Conservation (phyloP, 2,113 vertebrate genomes). For the Dunckerocampus dactyliophorus region DNA sequence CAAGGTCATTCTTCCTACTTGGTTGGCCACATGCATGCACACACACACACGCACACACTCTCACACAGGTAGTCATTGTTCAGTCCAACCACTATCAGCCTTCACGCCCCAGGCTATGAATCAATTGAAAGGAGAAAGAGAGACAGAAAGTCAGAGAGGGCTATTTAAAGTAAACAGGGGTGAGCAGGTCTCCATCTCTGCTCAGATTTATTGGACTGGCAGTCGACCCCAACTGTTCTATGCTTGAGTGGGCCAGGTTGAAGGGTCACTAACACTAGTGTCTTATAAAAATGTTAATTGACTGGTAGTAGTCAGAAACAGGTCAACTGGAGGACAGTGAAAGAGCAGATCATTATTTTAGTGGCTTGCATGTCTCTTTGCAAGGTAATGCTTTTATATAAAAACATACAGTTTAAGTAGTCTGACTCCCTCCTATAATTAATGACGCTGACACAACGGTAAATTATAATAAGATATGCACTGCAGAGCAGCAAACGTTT, state of each 20-base stretch:
- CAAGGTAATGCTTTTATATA: no score
- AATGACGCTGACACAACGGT: neutral
- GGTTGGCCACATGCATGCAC: constrained; percentile 33
- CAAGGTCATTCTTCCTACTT: constrained; percentile 58
- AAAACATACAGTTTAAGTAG: no score
- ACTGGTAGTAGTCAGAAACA: constrained; percentile 56
- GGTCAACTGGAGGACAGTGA: constrained; percentile 56
- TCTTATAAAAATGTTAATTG: constrained; percentile 59
- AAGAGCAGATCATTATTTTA: constrained; percentile 22
- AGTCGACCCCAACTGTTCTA: constrained; percentile 54
- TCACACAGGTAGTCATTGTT: constrained; percentile 75
- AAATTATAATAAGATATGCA: neutral
- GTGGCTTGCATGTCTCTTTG: no score
- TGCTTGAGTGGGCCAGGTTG: constrained; percentile 66
- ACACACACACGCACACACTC: constrained; percentile 65
- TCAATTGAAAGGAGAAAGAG: constrained; percentile 72
- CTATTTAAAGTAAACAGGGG: constrained; percentile 79
- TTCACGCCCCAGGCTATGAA: constrained; percentile 78
- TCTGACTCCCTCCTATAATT: neutral
- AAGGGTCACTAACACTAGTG: constrained; percentile 28
- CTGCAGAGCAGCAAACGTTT: neutral
- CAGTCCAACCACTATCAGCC: constrained; percentile 77
- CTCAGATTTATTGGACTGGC: constrained; percentile 76
- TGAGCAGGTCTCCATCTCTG: constrained; percentile 74
- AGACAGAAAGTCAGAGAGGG: constrained; percentile 50